Conservation (phyloP, 2,797 vertebrate species). For the Delichon dasypus region DNA sequence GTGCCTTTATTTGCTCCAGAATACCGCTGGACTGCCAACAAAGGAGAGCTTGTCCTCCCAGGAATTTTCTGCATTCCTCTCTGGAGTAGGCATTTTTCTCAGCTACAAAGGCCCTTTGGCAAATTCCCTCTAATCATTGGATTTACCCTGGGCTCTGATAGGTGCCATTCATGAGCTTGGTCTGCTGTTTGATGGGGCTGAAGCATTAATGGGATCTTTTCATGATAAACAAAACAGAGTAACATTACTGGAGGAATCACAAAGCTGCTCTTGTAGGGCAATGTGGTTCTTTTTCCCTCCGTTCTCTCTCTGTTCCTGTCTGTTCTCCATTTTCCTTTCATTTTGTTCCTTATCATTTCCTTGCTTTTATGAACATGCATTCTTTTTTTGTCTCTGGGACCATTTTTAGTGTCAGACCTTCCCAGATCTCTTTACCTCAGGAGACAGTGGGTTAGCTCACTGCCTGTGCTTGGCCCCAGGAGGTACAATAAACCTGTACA, state of each 20-base stretch:
- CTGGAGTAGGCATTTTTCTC: conserved; percentile 94
- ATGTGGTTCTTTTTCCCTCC: conserved; percentile 23
- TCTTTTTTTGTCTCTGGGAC: conserved; percentile 40
- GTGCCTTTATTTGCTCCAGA: conserved; percentile 92
- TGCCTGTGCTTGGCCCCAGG: background rate
- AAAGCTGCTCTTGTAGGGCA: conserved; percentile 77
- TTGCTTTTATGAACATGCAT: conserved; percentile 54
- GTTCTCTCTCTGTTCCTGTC: background rate
- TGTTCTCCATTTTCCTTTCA: background rate
- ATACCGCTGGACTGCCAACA: conserved; percentile 85
- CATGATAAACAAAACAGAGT: conserved; percentile 82
- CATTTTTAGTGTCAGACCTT: conserved; percentile 68
- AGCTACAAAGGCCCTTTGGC: conserved; percentile 93
- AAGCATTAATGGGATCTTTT: conserved; percentile 84
- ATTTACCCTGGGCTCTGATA: conserved; percentile 89
- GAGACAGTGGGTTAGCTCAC: conserved; percentile 3
- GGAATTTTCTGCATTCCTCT: conserved; percentile 96
- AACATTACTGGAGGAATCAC: conserved; percentile 81
- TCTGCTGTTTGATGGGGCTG: conserved; percentile 82
- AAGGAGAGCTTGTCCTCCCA: conserved; percentile 92
- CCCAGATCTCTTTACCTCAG: conserved; percentile 60
- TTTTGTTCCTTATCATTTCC: conserved; percentile 34
- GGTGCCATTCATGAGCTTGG: conserved; percentile 89
- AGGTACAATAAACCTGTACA: background rate
- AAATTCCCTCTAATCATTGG: conserved; percentile 93